phyloP scores from a whole-genome alignment of 2,113 vertebrate species.

The Rhineura floridana region DNA sequence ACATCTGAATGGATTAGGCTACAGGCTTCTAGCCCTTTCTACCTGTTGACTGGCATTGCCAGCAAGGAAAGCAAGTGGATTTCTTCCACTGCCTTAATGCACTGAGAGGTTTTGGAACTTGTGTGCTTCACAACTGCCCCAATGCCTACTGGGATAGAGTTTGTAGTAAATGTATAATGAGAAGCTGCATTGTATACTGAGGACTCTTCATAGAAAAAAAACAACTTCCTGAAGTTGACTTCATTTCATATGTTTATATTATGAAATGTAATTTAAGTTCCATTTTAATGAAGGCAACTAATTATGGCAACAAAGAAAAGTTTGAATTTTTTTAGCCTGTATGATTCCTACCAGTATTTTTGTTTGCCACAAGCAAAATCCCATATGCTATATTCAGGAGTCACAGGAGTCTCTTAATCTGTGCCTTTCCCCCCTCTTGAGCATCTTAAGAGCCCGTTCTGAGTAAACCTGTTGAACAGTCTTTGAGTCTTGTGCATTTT shows the following conservation, averaged over 20 bases:
- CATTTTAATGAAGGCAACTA: constrained; percentile 78
- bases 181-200: constrained; percentile 77
- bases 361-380: constrained; percentile 58
- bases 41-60: constrained; percentile 40
- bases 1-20: constrained; percentile 80
- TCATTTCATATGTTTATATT: constrained; percentile 85
- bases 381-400: constrained; percentile 70
- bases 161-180: constrained; percentile 75
- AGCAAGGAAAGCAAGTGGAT: constrained; percentile 47
- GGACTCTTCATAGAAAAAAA: constrained; percentile 77
- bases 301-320: constrained; percentile 68
- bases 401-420: constrained; percentile 76
- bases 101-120: constrained; percentile 47
- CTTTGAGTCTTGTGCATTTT: constrained; percentile 73
- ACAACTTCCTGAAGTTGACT: constrained; percentile 73
- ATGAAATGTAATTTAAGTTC: constrained; percentile 78
- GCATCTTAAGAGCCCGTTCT: constrained; percentile 70
- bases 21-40: background rate
- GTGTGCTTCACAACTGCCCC: constrained; percentile 33
- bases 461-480: constrained; percentile 78
- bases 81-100: constrained; percentile 28
- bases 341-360: constrained; percentile 66
- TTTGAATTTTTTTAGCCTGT: constrained; percentile 69
- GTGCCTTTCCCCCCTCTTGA: constrained; percentile 77
- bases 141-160: constrained; percentile 56